Percentiles rank a stretch among this genome's conserved stretches.
These are phyloP conservation scores for Taurulus bubalis DNA, from an alignment of 2,113 vertebrate species.

Conservation along the genomic window DNA sequence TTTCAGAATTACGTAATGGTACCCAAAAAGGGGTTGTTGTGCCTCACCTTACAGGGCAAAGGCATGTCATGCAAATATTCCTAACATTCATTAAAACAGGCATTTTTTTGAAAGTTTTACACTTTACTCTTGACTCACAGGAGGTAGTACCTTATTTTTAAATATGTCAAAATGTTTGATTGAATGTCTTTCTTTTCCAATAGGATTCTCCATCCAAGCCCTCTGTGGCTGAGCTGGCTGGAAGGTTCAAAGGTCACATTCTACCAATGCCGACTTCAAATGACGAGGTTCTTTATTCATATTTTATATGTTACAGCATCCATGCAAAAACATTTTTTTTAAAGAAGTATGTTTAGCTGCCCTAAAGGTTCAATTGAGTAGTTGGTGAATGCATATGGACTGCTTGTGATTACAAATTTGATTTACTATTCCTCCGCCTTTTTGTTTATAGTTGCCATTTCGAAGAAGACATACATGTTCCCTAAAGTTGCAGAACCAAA, in stretches of 20 bases:
- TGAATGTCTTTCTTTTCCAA: constrained; percentile 28
- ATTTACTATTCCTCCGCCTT: neutral
- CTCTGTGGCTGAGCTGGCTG: constrained; percentile 83
- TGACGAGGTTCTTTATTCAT: constrained; percentile 63
- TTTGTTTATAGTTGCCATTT: constrained; percentile 52
- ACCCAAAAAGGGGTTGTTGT: neutral
- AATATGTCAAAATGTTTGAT: neutral
- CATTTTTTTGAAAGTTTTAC: neutral
- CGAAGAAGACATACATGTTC: constrained; percentile 68
- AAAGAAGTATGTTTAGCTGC: neutral
- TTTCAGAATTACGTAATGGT: neutral
- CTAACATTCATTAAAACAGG: neutral
- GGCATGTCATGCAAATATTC: neutral
- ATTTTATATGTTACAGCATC: neutral
- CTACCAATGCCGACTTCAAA: constrained; percentile 65
- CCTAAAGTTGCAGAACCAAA: constrained; percentile 67
- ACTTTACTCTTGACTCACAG: neutral
- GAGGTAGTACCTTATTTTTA: neutral
- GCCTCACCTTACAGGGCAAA: neutral
- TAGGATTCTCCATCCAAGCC: constrained; percentile 80
- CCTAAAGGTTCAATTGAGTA: neutral
- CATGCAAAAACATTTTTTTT: neutral
- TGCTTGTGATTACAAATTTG: neutral
- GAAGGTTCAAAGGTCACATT: constrained; percentile 78
- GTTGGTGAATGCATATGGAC: neutral